phyloP scores from a whole-genome alignment of 1,140 invertebrate species.

The Phenacoccus solenopsis region DNA sequence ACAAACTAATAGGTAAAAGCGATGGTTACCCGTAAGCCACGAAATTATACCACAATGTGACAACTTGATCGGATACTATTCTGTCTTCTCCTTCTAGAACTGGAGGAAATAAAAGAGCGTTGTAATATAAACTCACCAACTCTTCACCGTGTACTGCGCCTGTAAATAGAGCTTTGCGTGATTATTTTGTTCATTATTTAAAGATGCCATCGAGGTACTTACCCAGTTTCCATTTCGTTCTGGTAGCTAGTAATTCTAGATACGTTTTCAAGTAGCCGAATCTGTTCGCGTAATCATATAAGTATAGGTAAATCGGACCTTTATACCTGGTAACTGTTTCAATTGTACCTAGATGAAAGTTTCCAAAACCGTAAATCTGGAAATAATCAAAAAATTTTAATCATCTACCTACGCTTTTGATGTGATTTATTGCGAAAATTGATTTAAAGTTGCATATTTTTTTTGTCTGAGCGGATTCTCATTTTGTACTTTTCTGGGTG shows the following conservation, averaged over 20 bases:
- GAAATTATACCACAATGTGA: slow-evolving; percentile 5
- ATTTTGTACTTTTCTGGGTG: no score
- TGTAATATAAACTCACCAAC: not conserved
- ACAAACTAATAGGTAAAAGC: not conserved
- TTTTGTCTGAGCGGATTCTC: no score
- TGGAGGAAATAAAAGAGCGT: not conserved
- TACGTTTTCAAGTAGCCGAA: not conserved
- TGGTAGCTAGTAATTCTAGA: not conserved
- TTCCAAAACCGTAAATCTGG: slow-evolving; percentile 5
- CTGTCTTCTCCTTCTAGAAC: not conserved
- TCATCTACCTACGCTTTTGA: no score
- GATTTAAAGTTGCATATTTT: no score
- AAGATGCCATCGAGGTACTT: no score
- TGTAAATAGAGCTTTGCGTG: not conserved
- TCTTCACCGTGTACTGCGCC: slow-evolving; percentile 3
- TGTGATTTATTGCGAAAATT: no score
- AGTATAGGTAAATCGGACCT: not conserved
- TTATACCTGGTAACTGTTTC: not conserved
- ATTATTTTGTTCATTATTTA: no score
- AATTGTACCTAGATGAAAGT: slow-evolving; percentile 5
- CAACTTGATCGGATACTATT: slow-evolving; percentile 8
- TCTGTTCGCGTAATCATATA: not conserved
- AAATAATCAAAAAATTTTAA: no score
- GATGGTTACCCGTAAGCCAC: not conserved
- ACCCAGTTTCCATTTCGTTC: not conserved